Base-by-base conservation (phyloP, 2,888 invertebrate genomes). In the Drosophila mimetica region DNA sequence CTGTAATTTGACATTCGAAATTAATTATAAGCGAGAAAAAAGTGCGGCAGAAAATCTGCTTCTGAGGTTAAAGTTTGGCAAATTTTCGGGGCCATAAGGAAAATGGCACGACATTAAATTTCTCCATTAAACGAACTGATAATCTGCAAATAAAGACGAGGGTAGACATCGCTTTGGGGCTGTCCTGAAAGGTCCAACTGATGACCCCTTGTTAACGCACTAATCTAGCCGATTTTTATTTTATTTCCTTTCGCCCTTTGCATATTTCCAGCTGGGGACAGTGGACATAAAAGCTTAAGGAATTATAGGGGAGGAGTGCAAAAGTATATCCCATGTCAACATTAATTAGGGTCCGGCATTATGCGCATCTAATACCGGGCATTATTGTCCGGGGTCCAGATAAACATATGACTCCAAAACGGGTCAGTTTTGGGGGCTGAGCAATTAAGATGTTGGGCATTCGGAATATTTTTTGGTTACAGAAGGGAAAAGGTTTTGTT, bases 191-290 rank as follows among this genome's bases (percentile, higher is more conserved):
- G 74, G 69, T 66, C 69, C 64, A 51, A 30, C 30, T 32, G 64
- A 41, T 79, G 81, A 84, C 81, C 85, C 85, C 77, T 73, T 77
- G 87, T 86, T 86, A 86, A 81, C 86, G 70, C 74, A 72, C 74
- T 83, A 75, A 81, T 81, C 86, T 77, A 67, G 50, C 52, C 60
- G 67, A 76, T 71, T 74, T 75, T 25, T 65, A 34, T 52, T 65
- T 32, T 13, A 51, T 39, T 69, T 41, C 34, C 7, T n/a, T 25
- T 57, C 67, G 25, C 25, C 50, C 52, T 76, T 79, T 63, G 42
- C 78, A 86, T 77, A 76, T 80, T 76, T 77, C 48, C 75, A 64
- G 65, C 52, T 73, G 61, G 42, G 54, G 13, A n/a, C 36, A 69
- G 42, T 41, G 53, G 54, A 65, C 54, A 66, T 41, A 70, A 44